These are phyloP conservation scores for Phlogophora meticulosa DNA, from an alignment of 2,888 invertebrate species.

Conservation along the genomic window DNA sequence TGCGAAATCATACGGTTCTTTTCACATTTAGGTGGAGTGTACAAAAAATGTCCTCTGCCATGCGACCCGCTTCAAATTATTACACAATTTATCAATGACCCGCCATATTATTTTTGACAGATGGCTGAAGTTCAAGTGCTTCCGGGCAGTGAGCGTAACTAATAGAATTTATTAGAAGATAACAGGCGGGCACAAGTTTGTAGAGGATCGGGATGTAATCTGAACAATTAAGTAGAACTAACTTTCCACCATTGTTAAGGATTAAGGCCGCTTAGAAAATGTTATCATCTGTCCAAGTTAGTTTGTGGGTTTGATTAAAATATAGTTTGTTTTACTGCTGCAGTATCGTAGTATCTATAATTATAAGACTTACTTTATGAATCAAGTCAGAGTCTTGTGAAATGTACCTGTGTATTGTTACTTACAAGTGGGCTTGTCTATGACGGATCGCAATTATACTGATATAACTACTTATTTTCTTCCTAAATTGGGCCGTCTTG, in stretches of 20 bases:
- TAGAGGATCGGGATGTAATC: constrained; percentile 22
- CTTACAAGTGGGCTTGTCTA: background rate
- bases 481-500: background rate
- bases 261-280: constrained; percentile 14
- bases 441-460: background rate
- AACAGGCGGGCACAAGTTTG: constrained; percentile 23
- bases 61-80: constrained; percentile 18
- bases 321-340: constrained; percentile 1
- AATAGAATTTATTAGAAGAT: constrained; percentile 36
- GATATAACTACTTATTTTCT: background rate
- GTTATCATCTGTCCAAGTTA: constrained; percentile 15
- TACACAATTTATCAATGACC: constrained; percentile 36
- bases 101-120: constrained; percentile 52
- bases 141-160: constrained; percentile 26
- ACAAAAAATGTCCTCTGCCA: constrained; percentile 9
- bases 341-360: background rate
- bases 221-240: constrained; percentile 27
- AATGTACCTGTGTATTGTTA: background rate
- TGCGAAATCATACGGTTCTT: constrained; percentile 4
- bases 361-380: background rate
- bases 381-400: background rate
- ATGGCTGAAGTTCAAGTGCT: constrained; percentile 43
- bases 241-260: constrained; percentile 25
- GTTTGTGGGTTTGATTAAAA: constrained; percentile 8
- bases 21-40: background rate